Evolutionary conservation across 2,888 invertebrate genomes (phyloP), one percentile per base, ranked within the genome.

Genomic region (Agapostemon virescens): DNA sequence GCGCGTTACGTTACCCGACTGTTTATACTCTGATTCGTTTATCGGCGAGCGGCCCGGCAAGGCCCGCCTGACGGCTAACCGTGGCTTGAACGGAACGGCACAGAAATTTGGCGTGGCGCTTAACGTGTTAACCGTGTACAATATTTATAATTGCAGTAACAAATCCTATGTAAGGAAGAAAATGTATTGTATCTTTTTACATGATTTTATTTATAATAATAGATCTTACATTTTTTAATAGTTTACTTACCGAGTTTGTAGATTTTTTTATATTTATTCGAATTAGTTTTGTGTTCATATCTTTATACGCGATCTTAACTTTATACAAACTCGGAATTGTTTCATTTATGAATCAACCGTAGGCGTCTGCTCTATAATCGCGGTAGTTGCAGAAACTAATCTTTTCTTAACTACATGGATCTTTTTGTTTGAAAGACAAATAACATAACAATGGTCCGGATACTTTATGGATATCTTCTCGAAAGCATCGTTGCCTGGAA

Each of bases 341-440:
- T 58, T 33, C 23, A 63, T 58, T 74, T 68, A 61, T 52, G 69
- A 61, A 67, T 81, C 90, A 23, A 91, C 77, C 5, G 88, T 74
- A 30, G 85, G 79, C 3, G 81, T 84, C 74, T 87, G 87, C 15
- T 88, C 86, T 2, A 72, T 52, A 20, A 69, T 38, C 4, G 77
- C 72, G n/a, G 68, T 64, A 15, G 81, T 77, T 2, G 75, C 64
- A 2, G 74, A 68, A 4, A 74, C 49, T 26, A 89, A 76, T 68
- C 87, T 91, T 81, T 95, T 94, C 90, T 97, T 97, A 9, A 97
- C 95, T 61, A 98, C 95, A 92, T 97, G 96, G 85, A 98, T 96
- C 93, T 97, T 96, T 90, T 97, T 96, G 92, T 98, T 98, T 0
- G 98, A 98, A 86, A 98, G 94, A 90, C 97, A 97, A 88, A 98